phyloP scores from a whole-genome alignment of 2,113 vertebrate species.

The Alosa alosa region DNA sequence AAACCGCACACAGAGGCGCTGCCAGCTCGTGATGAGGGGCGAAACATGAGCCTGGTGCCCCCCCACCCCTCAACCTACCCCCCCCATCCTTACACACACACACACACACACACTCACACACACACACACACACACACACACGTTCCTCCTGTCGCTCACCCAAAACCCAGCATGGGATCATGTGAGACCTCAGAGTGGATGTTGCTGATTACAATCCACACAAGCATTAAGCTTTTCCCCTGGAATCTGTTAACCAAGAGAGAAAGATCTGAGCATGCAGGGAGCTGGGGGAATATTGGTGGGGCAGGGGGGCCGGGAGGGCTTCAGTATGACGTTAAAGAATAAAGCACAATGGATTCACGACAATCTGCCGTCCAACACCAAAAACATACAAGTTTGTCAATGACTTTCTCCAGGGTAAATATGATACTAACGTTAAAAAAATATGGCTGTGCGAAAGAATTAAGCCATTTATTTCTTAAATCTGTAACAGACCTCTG shows the following conservation, averaged over 20 bases:
- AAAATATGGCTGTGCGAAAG: not conserved
- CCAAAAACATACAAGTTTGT: constrained; percentile 2
- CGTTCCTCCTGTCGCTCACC: constrained; percentile 4
- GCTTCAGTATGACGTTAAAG: constrained; percentile 3
- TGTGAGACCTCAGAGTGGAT: not conserved
- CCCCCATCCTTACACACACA: not conserved
- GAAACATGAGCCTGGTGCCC: not conserved
- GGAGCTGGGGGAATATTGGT: not conserved
- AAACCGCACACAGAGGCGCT: constrained; percentile 4
- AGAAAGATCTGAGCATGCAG: not conserved
- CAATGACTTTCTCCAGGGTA: constrained; percentile 4
- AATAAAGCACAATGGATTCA: not conserved
- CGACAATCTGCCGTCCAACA: not conserved
- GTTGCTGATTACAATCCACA: constrained; percentile 10
- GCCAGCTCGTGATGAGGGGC: not conserved
- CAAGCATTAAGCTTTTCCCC: not conserved
- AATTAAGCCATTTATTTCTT: constrained; percentile 22
- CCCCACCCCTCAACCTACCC: not conserved
- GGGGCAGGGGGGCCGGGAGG: not conserved
- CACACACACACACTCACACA: not conserved
- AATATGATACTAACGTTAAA: constrained; percentile 26
- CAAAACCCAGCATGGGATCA: not conserved
- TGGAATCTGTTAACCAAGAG: not conserved
- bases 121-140: not conserved
- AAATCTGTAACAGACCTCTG: constrained; percentile 23